These are phyloP conservation scores for Vanessa atalanta DNA, from an alignment of 1,140 invertebrate genomes.

Conservation along the genomic window DNA sequence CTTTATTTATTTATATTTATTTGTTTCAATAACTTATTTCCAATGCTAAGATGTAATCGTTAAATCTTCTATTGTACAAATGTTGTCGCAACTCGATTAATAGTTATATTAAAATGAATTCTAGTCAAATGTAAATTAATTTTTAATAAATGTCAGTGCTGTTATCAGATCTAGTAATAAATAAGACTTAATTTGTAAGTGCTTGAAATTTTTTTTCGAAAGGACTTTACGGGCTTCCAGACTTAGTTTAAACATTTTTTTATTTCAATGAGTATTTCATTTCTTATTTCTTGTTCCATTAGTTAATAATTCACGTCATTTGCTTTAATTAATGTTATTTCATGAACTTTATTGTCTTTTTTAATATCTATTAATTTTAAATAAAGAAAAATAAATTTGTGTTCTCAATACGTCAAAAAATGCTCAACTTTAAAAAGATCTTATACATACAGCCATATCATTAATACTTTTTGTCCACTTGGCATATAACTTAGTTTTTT, in stretches of 20 bases:
- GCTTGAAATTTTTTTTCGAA: slow-evolving; percentile 67
- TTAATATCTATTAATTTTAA: slow-evolving; percentile 51
- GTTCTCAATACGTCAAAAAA: slow-evolving; percentile 40
- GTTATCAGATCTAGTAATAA: slow-evolving; percentile 70
- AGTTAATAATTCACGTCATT: slow-evolving; percentile 57
- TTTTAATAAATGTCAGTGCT: slow-evolving; percentile 73
- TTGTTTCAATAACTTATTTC: slow-evolving; percentile 35
- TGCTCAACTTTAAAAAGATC: neutral
- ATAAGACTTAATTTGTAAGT: slow-evolving; percentile 67
- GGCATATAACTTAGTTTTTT: slow-evolving; percentile 43
- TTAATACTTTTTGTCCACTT: too few relatives aligned
- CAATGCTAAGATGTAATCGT: slow-evolving; percentile 30
- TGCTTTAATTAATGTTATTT: slow-evolving; percentile 47
- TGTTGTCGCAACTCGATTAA: slow-evolving; percentile 36
- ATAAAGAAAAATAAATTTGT: slow-evolving; percentile 65
- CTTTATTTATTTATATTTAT: slow-evolving; percentile 57
- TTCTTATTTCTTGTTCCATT: slow-evolving; percentile 54
- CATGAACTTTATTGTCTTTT: slow-evolving; percentile 41
- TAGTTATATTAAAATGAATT: slow-evolving; percentile 52
- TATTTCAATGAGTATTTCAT: slow-evolving; percentile 51
- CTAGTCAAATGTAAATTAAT: slow-evolving; percentile 67
- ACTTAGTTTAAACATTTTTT: slow-evolving; percentile 37
- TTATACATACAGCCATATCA: too few relatives aligned
- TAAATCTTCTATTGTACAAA: slow-evolving; percentile 48
- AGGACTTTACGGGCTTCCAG: slow-evolving; percentile 54